These are phyloP conservation scores for Ophion ventricosus DNA, from an alignment of 2,888 invertebrate genomes.

Conservation along the genomic window DNA sequence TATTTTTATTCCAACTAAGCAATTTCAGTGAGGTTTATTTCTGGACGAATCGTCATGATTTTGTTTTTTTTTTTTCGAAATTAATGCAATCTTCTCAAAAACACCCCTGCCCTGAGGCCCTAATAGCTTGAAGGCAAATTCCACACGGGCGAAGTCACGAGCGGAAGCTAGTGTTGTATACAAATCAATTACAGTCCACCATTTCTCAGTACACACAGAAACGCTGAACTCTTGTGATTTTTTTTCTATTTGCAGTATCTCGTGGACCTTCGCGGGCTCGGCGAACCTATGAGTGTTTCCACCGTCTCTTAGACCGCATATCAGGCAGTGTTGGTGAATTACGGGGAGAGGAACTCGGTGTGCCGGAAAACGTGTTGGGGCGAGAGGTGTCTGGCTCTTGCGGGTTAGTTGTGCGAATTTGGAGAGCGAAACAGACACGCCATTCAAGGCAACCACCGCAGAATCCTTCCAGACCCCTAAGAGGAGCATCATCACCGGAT, in stretches of 20 bases:
- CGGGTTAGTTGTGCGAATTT: conserved; percentile 55
- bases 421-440: conserved; percentile 42
- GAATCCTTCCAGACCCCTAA: conserved; percentile 28
- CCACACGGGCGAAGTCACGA: no score
- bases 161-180: no score
- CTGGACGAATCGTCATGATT: no score
- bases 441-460: conserved; percentile 24
- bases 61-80: no score
- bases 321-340: conserved; percentile 34
- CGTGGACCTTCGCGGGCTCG: neutral
- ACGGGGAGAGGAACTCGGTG: conserved; percentile 42
- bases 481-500: conserved; percentile 34
- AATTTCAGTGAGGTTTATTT: no score
- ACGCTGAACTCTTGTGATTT: neutral
- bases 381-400: conserved; percentile 30
- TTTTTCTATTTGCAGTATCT: neutral
- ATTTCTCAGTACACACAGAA: neutral
- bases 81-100: no score
- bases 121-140: no score
- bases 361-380: conserved; percentile 21
- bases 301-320: conserved; percentile 6
- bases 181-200: neutral
- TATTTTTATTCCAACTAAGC: no score
- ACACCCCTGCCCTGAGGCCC: no score
- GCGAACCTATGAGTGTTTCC: conserved; percentile 3